These are phyloP conservation scores for Nymphicus hollandicus DNA, from an alignment of 2,113 vertebrate genomes.

Conservation along the genomic window DNA sequence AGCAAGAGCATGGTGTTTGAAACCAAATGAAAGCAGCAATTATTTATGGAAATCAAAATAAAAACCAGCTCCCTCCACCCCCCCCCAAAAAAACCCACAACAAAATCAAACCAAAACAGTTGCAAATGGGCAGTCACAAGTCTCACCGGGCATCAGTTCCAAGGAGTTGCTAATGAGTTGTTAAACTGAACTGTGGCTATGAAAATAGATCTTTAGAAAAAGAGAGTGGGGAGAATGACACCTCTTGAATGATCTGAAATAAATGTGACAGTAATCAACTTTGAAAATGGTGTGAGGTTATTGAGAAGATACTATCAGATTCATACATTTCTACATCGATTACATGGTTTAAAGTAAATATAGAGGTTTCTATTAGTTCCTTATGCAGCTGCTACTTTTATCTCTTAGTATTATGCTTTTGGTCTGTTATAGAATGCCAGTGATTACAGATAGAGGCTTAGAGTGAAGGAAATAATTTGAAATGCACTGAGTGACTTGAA, in stretches of 20 bases:
- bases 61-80: fast-evolving
- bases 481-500: background rate
- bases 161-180: constrained; percentile 65
- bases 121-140: constrained; percentile 20
- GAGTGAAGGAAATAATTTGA: constrained; percentile 49
- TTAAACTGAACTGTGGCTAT: constrained; percentile 48
- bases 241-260: constrained; percentile 57
- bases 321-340: constrained; percentile 63
- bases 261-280: constrained; percentile 60
- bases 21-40: background rate
- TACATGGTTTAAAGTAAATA: constrained; percentile 60
- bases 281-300: constrained; percentile 51
- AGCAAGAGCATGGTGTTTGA: background rate
- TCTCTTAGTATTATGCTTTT: constrained; percentile 52
- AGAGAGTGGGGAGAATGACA: constrained; percentile 22
- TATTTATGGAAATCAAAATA: constrained; percentile 9
- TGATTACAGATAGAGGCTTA: constrained; percentile 49
- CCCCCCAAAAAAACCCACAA: too few relatives aligned
- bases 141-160: constrained; percentile 35
- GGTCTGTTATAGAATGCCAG: constrained; percentile 32
- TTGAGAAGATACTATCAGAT: constrained; percentile 46
- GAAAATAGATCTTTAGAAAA: constrained; percentile 1
- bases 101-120: background rate
- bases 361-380: constrained; percentile 64
- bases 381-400: constrained; percentile 61